These are phyloP conservation scores for Zaprionus nigranus DNA, from an alignment of 1,140 invertebrate species.

Conservation along the genomic window DNA sequence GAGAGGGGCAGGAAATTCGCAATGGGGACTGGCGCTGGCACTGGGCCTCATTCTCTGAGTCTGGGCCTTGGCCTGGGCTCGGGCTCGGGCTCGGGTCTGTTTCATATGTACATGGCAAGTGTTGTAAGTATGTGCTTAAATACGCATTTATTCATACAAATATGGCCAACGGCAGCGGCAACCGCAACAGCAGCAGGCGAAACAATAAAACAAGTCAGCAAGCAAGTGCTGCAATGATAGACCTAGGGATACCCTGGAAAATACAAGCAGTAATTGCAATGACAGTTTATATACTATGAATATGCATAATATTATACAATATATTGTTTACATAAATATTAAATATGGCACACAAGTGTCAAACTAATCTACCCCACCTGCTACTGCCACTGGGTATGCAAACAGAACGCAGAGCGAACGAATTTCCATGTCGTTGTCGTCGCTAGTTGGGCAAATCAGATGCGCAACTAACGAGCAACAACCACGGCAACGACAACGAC, in stretches of 20 bases:
- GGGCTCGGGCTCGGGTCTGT: slow-evolving; percentile 16
- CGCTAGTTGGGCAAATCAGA: slow-evolving; percentile 78
- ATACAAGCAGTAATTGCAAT: neutral
- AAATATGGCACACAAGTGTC: neutral
- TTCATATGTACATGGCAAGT: slow-evolving; percentile 76
- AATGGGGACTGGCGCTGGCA: neutral
- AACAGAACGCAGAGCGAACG: slow-evolving; percentile 61
- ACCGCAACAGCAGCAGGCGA: slow-evolving; percentile 58
- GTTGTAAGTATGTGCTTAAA: slow-evolving; percentile 83
- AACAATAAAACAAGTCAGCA: slow-evolving; percentile 72
- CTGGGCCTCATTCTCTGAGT: neutral
- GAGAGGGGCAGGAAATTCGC: neutral
- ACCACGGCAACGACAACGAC: slow-evolving; percentile 41
- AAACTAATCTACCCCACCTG: neutral
- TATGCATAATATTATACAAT: neutral
- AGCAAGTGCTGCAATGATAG: neutral
- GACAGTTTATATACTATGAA: neutral
- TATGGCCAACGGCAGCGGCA: slow-evolving; percentile 69
- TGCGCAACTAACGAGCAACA: slow-evolving; percentile 74
- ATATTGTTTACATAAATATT: neutral
- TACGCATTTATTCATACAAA: slow-evolving; percentile 83
- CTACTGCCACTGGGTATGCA: neutral
- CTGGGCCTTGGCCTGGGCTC: slow-evolving; percentile 7
- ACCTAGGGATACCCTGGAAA: slow-evolving; percentile 14
- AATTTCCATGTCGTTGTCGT: slow-evolving; percentile 76